Percentiles rank a stretch among this genome's conserved stretches.
Conservation (phyloP, 2,113 vertebrate species). For the Regulus satrapa region DNA sequence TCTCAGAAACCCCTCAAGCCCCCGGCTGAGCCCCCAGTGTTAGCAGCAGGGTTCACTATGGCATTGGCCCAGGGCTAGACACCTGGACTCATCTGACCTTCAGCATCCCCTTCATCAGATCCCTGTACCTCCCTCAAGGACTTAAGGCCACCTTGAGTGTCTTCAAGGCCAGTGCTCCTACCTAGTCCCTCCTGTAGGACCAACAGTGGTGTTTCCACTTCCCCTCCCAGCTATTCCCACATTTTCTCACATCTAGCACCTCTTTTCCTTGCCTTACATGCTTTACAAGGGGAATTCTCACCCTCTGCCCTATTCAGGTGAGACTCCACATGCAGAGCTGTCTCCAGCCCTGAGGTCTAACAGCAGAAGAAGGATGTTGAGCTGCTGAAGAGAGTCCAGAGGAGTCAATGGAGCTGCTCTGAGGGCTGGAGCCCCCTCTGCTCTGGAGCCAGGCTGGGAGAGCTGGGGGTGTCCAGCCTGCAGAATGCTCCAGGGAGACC, state of each 20-base stretch:
- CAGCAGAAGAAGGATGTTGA: accelerated
- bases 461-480: background rate
- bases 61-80: too few relatives aligned
- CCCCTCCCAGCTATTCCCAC: too few relatives aligned
- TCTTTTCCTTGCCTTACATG: too few relatives aligned
- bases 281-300: background rate
- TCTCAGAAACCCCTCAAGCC: background rate
- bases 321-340: background rate
- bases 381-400: accelerated
- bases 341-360: background rate
- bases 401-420: accelerated
- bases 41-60: background rate
- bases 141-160: too few relatives aligned
- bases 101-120: too few relatives aligned
- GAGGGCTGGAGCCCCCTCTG: background rate
- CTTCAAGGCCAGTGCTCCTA: too few relatives aligned
- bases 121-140: too few relatives aligned
- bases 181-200: too few relatives aligned
- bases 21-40: background rate
- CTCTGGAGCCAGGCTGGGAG: background rate
- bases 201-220: too few relatives aligned
- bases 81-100: too few relatives aligned
- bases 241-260: too few relatives aligned
- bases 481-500: accelerated
- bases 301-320: background rate